These are phyloP conservation scores for Pristis pectinata DNA, from an alignment of 2,797 vertebrate species.

Conservation along the genomic window DNA sequence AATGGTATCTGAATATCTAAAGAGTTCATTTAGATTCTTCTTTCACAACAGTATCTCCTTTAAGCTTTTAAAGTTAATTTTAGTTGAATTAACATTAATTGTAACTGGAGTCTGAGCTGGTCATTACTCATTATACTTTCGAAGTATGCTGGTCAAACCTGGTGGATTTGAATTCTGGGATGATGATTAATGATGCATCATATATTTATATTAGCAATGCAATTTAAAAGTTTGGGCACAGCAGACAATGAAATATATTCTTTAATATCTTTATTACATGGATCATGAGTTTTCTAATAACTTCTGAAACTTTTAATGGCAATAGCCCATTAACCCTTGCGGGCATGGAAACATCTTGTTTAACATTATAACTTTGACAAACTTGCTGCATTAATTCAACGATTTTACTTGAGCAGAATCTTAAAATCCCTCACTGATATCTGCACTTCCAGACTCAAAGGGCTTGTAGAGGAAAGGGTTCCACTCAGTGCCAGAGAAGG, in stretches of 20 bases:
- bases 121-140: slow-evolving; percentile 21
- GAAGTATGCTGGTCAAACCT: slow-evolving; percentile 14
- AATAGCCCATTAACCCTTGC: background rate
- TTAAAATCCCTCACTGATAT: background rate
- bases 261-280: slow-evolving; percentile 28
- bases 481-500: no score
- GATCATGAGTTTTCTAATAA: background rate
- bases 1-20: slow-evolving; percentile 17
- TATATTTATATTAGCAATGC: slow-evolving; percentile 11
- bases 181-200: slow-evolving; percentile 19
- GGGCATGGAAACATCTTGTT: background rate
- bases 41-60: background rate
- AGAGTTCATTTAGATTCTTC: slow-evolving; percentile 30
- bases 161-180: slow-evolving; percentile 6
- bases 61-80: slow-evolving; percentile 23
- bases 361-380: background rate
- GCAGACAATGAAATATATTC: slow-evolving; percentile 29
- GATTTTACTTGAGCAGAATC: background rate
- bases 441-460: background rate
- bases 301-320: background rate
- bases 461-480: no score
- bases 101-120: background rate
- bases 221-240: background rate
- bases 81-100: slow-evolving; percentile 24
- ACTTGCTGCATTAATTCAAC: background rate